Percentiles rank a stretch among this genome's conserved stretches.
Evolutionary conservation across 2,113 vertebrate genomes (phyloP).

Genomic region (Carettochelys insculpta): DNA sequence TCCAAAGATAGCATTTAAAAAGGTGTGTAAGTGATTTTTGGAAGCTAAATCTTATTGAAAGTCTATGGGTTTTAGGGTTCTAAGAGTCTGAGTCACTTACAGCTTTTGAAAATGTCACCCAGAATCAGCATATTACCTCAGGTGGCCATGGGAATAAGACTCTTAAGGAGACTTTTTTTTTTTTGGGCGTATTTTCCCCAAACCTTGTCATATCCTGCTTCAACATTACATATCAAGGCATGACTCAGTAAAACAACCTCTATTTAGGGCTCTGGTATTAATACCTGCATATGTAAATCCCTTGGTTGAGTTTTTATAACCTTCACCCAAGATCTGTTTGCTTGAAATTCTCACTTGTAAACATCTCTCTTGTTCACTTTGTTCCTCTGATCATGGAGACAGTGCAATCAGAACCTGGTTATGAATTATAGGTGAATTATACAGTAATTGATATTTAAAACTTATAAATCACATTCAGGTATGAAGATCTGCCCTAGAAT

Average conservation of each 20-base stretch:
- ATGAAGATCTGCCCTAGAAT: neutral
- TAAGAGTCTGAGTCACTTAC: neutral
- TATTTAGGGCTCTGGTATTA: conserved; percentile 10
- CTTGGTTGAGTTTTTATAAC: neutral
- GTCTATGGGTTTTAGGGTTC: neutral
- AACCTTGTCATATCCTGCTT: neutral
- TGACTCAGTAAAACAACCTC: neutral
- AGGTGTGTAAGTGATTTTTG: neutral
- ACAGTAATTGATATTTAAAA: neutral
- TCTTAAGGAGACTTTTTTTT: neutral
- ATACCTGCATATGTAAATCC: neutral
- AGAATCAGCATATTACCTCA: neutral
- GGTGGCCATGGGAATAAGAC: neutral
- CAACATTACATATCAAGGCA: neutral
- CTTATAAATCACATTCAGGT: neutral
- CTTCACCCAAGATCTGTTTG: neutral
- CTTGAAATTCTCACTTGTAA: conserved; percentile 12
- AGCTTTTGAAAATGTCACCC: neutral
- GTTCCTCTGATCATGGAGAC: conserved; percentile 3
- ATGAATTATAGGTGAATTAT: conserved; percentile 17
- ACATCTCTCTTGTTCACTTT: conserved; percentile 10
- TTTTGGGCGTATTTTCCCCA: neutral
- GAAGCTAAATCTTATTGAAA: neutral
- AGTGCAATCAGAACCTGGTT: conserved; percentile 3
- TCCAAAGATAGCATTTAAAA: neutral